Evolutionary conservation across 1,140 invertebrate species (phyloP), one percentile per base, ranked within the genome.

Genomic region (Meloidogyne hapla): DNA sequence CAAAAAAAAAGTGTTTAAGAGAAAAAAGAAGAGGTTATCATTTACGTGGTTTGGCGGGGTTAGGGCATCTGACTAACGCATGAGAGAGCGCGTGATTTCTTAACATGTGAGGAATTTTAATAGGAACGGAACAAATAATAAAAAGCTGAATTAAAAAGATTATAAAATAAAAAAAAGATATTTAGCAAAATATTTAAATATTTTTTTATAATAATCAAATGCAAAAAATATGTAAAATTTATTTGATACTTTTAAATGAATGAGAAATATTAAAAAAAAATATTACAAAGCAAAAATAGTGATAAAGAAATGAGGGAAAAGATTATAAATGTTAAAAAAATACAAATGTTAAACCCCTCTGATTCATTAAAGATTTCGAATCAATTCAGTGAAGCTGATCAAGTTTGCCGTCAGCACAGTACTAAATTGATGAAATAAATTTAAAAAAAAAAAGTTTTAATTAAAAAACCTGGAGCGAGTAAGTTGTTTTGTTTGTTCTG

Each of bases 321-420:
- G 4, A n/a, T n/a, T n/a, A n/a, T n/a, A n/a, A n/a, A n/a, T n/a
- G n/a, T n/a, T n/a, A n/a, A 33, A 33, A 33, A 33, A 33, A 33
- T 33, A 33, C 4, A 33, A 21, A 26, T 8, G 67, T 69, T 26
- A 21, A 25, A 5, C 25, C 48, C 25, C 6, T 69, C 48, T 65
- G 15, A 15, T 65, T 69, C 4, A 69, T 33, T 5, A 33, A 28
- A 40, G n/a, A 21, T 33, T 26, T 65, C 69, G n/a, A 28, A 38
- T 75, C 23, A 74, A 63, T 65, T 67, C 65, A 15, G 69, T 78
- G 9, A 78, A 68, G 38, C 78, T 79, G 42, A 69, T 79, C 10
- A 78, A 63, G 13, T 79, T 80, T 5, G 78, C 77, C 9, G 77
- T 75, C 45, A 78, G 33, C 4, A 25, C 40, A 2, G 77, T 78